Evolutionary conservation across 2,113 vertebrate genomes (phyloP).

Genomic region (Eolophus roseicapilla): DNA sequence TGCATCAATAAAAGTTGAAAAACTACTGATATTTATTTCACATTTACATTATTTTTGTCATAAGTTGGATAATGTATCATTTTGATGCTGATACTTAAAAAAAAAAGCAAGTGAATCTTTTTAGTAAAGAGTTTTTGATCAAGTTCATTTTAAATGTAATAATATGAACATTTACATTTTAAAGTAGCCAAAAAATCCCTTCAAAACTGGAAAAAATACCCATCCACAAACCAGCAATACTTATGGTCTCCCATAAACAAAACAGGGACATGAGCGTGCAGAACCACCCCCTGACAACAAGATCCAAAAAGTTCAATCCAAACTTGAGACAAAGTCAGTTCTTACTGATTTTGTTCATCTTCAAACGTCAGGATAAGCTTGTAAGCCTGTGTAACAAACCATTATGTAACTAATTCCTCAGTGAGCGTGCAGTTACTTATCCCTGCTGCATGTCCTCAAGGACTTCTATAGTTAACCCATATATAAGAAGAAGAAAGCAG

Average conservation of each 20-base stretch:
- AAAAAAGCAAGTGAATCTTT: neutral
- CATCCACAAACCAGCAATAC: neutral
- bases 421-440: neutral
- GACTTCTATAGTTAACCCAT: neutral
- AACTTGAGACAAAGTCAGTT: neutral
- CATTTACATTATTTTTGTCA: accelerated
- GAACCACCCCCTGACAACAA: neutral
- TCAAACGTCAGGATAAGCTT: neutral
- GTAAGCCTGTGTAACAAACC: neutral
- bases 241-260: neutral
- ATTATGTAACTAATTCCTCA: neutral
- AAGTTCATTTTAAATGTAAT: neutral
- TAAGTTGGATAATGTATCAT: neutral
- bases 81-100: neutral
- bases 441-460: neutral
- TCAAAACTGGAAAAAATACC: neutral
- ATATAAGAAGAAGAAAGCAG: neutral
- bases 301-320: neutral
- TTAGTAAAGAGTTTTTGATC: neutral
- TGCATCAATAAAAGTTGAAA: neutral
- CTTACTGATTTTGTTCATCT: neutral
- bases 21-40: neutral
- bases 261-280: accelerated
- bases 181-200: neutral
- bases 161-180: neutral